Evolutionary conservation across 2,888 invertebrate species (phyloP), one percentile per base, ranked within the genome.

Genomic region (Plagodis dolabraria): DNA sequence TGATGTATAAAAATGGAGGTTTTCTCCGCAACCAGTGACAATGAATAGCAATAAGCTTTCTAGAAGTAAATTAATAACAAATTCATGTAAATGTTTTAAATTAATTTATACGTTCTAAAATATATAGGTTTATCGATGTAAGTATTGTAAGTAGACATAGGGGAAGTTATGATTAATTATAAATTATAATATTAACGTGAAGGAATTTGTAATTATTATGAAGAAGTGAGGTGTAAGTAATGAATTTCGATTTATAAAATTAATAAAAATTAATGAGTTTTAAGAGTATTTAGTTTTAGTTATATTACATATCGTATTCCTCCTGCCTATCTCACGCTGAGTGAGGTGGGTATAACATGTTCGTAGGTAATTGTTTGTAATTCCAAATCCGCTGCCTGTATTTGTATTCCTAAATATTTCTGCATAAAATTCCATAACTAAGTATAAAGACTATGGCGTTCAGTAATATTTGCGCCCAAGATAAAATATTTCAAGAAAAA

Each of bases 211-310:
- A 92, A 92, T 79, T 89, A 90, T n/a, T 89, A 65, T 55, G 60
- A 84, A 85, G 83, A 80, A 78, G 80, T 78, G 80, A 83, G 87
- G 85, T 91, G 89, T 91, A 89, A 89, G 89, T 91, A 89, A 89
- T 90, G 87, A 91, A 88, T 89, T 92, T 91, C 90, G 82, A 92
- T 92, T 92, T 92, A 91, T 91, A 91, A 91, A 91, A 89, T 87
- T 87, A 91, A 91, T 92, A 92, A 92, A 89, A 91, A 90, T 89
- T 90, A 86, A 90, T 84, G 91, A 91, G 91, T 92, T 92, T 91
- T 86, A 89, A 67, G 22, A 22, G 22, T 22, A 4, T 22, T 4
- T n/a, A n/a, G n/a, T n/a, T n/a, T n/a, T n/a, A n/a, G n/a, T n/a
- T 22, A 22, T 22, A 22, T 22, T 22, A 22, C 22, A 22, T 22